Percentiles rank a stretch among this genome's conserved stretches.
Conservation (phyloP, 1,140 invertebrate genomes). For the Drusus annulatus region DNA sequence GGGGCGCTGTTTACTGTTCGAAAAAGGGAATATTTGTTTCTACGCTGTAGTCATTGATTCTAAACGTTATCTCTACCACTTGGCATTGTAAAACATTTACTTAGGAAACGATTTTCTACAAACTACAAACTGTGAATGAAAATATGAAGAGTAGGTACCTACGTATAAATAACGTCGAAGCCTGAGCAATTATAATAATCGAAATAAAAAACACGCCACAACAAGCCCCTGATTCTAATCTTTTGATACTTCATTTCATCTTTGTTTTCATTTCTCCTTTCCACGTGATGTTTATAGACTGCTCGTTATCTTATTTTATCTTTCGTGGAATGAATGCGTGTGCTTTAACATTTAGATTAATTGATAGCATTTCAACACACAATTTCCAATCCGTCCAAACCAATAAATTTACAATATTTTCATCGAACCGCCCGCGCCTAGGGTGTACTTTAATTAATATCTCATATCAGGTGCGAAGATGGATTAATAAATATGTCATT, state of each 20-base stretch:
- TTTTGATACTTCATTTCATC: conserved; percentile 27
- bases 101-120: too few species aligned
- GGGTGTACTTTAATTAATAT: conserved; percentile 32
- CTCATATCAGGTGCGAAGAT: conserved; percentile 26
- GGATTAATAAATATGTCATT: conserved; percentile 8
- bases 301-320: conserved; percentile 24
- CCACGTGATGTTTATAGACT: background rate
- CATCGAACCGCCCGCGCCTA: conserved; percentile 13
- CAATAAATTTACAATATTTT: conserved; percentile 36
- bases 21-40: too few species aligned
- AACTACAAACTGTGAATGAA: background rate
- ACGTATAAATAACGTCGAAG: background rate
- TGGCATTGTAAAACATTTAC: too few species aligned
- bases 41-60: too few species aligned
- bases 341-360: conserved; percentile 35
- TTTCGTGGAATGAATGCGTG: conserved; percentile 4
- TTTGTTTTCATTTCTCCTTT: conserved; percentile 17
- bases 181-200: conserved; percentile 13
- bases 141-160: background rate
- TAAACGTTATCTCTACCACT: too few species aligned
- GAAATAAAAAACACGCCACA: background rate
- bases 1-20: too few species aligned
- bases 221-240: conserved; percentile 16
- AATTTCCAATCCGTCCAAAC: conserved; percentile 35
- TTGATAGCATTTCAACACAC: conserved; percentile 40